phyloP scores from a whole-genome alignment of 2,797 vertebrate species.

The Sphenodon punctatus region DNA sequence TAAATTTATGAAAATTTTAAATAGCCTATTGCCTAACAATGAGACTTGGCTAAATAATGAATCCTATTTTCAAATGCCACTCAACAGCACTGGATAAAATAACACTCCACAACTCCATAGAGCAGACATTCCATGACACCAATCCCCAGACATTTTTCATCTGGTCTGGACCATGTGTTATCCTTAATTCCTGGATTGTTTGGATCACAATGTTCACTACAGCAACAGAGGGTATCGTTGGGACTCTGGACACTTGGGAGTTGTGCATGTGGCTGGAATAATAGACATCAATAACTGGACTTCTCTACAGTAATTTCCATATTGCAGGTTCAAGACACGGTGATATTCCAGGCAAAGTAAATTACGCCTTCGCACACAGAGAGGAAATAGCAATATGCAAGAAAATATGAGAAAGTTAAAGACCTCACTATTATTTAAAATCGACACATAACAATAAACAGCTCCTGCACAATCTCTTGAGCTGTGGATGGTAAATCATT shows the following conservation, averaged over 20 bases:
- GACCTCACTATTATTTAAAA: not conserved
- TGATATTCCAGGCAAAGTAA: not conserved
- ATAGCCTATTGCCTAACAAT: too few relatives aligned
- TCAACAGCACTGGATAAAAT: too few relatives aligned
- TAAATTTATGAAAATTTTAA: too few relatives aligned
- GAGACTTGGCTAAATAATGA: too few relatives aligned
- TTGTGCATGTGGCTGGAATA: not conserved
- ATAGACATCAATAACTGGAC: not conserved
- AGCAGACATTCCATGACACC: too few relatives aligned
- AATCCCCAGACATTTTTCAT: too few relatives aligned
- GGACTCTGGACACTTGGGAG: not conserved
- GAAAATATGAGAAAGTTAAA: not conserved
- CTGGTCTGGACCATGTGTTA: too few relatives aligned
- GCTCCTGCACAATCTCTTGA: not conserved
- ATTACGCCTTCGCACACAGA: not conserved
- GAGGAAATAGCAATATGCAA: not conserved
- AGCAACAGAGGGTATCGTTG: not conserved
- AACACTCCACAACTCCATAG: too few relatives aligned
- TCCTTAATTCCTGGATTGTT: too few relatives aligned
- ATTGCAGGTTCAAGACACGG: fast-evolving
- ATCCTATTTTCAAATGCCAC: too few relatives aligned
- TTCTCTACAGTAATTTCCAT: fast-evolving
- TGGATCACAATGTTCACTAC: not conserved
- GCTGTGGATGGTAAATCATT: too few relatives aligned
- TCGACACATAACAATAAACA: not conserved